Evolutionary conservation across 2,888 invertebrate species (phyloP).

Genomic region (Cephonodes hylas): DNA sequence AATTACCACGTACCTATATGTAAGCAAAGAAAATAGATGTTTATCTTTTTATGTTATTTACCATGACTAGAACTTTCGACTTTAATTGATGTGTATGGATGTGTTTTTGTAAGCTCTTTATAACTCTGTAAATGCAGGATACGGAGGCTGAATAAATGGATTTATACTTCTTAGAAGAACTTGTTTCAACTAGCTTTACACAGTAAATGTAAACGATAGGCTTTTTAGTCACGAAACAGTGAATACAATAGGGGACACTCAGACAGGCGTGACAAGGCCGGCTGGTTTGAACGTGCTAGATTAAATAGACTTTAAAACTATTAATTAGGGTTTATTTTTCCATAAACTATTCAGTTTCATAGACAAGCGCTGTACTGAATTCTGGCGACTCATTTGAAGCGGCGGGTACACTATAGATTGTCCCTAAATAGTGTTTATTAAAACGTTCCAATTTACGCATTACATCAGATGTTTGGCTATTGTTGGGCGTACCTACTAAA

Average conservation of each 20-base stretch:
- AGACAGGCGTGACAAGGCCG: not conserved
- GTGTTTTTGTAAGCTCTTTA: too few relatives aligned
- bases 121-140: too few relatives aligned
- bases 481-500: not conserved
- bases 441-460: not conserved
- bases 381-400: not conserved
- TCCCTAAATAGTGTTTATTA: not conserved
- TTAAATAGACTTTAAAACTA: not conserved
- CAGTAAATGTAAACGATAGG: not conserved
- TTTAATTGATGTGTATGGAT: too few relatives aligned
- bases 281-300: not conserved
- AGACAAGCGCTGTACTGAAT: too few relatives aligned
- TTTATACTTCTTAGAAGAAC: too few relatives aligned
- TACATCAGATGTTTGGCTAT: not conserved
- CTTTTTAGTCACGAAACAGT: not conserved
- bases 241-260: not conserved
- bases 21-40: too few relatives aligned
- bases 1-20: too few relatives aligned
- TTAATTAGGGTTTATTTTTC: not conserved
- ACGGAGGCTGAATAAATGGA: too few relatives aligned
- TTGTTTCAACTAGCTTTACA: not conserved
- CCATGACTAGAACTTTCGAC: too few relatives aligned
- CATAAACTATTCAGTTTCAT: not conserved
- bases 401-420: not conserved
- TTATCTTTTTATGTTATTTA: too few relatives aligned